Conservation (phyloP, 2,113 vertebrate genomes). For the Protobothrops mucrosquamatus region DNA sequence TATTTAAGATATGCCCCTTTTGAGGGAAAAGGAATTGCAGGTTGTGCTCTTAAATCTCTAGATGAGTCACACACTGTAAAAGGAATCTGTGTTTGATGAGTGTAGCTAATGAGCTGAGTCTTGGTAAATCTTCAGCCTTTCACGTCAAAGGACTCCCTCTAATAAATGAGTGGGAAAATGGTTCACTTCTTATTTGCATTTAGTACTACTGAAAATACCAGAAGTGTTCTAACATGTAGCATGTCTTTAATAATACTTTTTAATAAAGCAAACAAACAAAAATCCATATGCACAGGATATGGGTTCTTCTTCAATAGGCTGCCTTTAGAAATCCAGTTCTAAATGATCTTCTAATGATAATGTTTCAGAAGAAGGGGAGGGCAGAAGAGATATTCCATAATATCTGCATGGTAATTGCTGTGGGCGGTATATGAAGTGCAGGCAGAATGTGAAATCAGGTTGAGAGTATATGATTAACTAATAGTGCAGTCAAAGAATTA, state of each 20-base stretch:
- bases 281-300: not conserved
- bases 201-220: accelerated
- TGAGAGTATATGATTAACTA: not conserved
- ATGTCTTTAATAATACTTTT: not conserved
- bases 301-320: not conserved
- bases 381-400: not conserved
- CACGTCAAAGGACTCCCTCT: conserved; percentile 9
- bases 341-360: not conserved
- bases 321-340: not conserved
- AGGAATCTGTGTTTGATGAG: not conserved
- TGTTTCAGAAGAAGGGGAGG: not conserved
- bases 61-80: not conserved
- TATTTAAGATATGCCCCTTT: not conserved
- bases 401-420: conserved; percentile 1
- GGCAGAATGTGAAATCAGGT: not conserved
- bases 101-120: not conserved
- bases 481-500: conserved; percentile 23
- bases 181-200: not conserved
- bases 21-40: not conserved
- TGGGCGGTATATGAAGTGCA: not conserved
- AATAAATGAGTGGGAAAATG: not conserved
- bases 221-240: not conserved
- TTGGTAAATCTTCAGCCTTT: conserved; percentile 26
- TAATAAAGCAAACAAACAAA: not conserved
- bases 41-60: not conserved